Evolutionary conservation across 2,888 invertebrate genomes (phyloP), one percentile per base, ranked within the genome.

Genomic region (Lydus trimaculatus): DNA sequence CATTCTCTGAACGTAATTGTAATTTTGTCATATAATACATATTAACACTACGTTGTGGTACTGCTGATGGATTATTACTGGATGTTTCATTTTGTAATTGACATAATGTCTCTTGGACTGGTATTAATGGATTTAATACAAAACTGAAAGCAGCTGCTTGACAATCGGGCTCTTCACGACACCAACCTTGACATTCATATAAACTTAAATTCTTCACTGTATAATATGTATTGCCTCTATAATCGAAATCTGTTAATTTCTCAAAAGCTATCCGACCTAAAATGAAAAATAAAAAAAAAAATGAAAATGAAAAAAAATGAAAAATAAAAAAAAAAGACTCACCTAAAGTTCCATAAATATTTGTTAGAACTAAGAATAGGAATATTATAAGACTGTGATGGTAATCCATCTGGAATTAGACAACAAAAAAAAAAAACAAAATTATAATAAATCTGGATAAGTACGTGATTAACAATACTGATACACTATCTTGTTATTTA

Each of bases 1-100:
- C 94, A 83, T 95, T 96, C 83, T 97, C 97, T 75, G 96, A 94
- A 84, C 96, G 88, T 78, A 97, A 90, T 87, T 94, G 93, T 79
- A 97, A 87, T 86, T 97, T 97, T 80, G 95, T 95, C 95, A 97
- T 96, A 88, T 97, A 97, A 86, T 97, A 97, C 87, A 95, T 94
- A 85, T 95, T 96, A 80, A 94, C 94, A 25, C 95, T 92, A 68
- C 94, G 88, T 85, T 92, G 92, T 1, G 96, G 94, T 64, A 91
- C 89, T 11, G 94, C 94, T 76, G 93, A 91, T 0, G 96, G 96
- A 84, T 96, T 96, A 81, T 93, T 93, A 63, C 96, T 95, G 75
- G 94, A 92, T 0, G 97, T 96, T 84, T 96, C 96, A 85, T 97
- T 97, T 85, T 96, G 96, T 78, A 97, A 88, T 82, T 96, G 91